phyloP scores from a whole-genome alignment of 2,888 invertebrate species.

The Philaethria dido region DNA sequence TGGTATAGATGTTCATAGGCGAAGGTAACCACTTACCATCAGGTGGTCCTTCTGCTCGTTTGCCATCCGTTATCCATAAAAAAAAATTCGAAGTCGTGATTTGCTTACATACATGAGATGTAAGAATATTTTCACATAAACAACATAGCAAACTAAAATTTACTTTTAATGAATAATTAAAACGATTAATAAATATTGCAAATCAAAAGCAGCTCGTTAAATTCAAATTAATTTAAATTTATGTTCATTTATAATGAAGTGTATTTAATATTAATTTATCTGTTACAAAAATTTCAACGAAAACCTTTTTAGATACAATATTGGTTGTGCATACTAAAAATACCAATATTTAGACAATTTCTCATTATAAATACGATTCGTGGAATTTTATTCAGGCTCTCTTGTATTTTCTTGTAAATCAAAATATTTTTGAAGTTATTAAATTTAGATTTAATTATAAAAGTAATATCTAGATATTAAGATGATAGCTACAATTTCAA shows the following conservation, averaged over 20 bases:
- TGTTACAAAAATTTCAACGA: conserved; percentile 16
- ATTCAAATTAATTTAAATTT: conserved; percentile 33
- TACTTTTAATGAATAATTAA: conserved; percentile 22
- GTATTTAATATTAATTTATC: conserved; percentile 26
- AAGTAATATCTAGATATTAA: background rate
- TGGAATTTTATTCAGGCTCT: background rate
- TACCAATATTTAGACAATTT: conserved; percentile 15
- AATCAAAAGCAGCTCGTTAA: conserved; percentile 20
- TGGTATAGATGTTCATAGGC: too few species aligned
- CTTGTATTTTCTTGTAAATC: background rate
- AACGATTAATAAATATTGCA: conserved; percentile 29
- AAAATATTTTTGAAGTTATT: background rate
- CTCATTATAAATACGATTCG: background rate
- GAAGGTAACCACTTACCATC: too few species aligned
- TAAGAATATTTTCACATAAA: background rate
- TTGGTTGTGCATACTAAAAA: conserved; percentile 1
- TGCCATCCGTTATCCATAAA: too few species aligned
- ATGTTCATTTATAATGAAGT: conserved; percentile 33
- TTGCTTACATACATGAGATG: too few species aligned
- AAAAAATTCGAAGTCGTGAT: too few species aligned
- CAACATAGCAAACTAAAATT: background rate
- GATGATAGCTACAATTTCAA: background rate
- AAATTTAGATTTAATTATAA: background rate
- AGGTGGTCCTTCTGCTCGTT: too few species aligned
- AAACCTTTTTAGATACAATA: conserved; percentile 23